Conservation (phyloP, 2,113 vertebrate species). For the Todiramphus chloris region DNA sequence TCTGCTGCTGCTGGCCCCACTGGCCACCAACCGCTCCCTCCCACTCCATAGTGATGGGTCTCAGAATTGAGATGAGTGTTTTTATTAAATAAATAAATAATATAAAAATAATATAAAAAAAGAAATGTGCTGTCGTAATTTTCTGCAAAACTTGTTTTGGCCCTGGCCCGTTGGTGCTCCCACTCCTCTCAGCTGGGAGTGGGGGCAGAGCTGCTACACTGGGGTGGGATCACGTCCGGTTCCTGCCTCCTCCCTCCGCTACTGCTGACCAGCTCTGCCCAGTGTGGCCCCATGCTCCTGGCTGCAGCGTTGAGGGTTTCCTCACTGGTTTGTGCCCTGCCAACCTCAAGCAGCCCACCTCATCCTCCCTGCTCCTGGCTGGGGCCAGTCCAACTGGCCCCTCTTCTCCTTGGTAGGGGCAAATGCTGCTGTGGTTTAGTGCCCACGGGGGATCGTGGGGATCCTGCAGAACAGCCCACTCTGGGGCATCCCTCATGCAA, state of each 20-base stretch:
- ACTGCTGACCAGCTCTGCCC: not conserved
- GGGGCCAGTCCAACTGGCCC: not conserved
- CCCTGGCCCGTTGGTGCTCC: not conserved
- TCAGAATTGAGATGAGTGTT: not conserved
- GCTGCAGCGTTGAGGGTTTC: not conserved
- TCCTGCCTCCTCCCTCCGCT: not conserved
- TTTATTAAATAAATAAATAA: not conserved
- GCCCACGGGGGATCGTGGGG: rapidly evolving
- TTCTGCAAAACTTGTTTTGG: not conserved
- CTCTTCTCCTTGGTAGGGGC: not conserved
- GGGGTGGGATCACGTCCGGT: rapidly evolving
- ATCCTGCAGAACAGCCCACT: not conserved
- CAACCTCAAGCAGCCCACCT: not conserved
- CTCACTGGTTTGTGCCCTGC: not conserved
- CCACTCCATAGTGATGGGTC: not conserved
- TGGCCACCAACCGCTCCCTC: not conserved
- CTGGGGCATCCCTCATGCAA: rapidly evolving
- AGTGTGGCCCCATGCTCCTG: not conserved
- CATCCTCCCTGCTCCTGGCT: rapidly evolving
- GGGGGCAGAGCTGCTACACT: not conserved
- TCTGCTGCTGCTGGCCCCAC: not conserved
- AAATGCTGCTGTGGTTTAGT: not conserved
- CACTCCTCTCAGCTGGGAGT: rapidly evolving
- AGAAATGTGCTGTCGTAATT: not conserved
- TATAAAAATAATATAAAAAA: too few relatives aligned